These are phyloP conservation scores for Saguinus midas DNA, from an alignment of 2,113 vertebrate species.

Conservation along the genomic window DNA sequence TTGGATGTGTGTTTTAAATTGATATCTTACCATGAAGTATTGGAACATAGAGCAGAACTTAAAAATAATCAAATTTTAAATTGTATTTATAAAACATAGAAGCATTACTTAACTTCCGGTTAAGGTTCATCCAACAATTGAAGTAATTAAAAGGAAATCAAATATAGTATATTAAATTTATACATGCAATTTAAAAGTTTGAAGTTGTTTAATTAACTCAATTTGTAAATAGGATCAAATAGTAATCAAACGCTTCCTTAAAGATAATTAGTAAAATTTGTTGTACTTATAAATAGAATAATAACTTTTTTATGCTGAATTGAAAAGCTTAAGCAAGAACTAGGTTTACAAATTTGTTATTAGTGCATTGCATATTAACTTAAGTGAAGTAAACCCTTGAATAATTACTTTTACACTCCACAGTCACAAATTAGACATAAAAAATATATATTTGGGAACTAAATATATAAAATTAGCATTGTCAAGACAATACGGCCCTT, in stretches of 20 bases:
- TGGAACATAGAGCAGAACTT: not conserved
- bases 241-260: conserved; percentile 62
- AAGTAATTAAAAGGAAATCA: conserved; percentile 60
- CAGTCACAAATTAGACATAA: not conserved
- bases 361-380: conserved; percentile 34
- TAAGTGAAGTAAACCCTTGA: not conserved
- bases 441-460: not conserved
- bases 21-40: not conserved
- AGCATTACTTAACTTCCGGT: conserved; percentile 38
- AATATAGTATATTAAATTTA: conserved; percentile 52
- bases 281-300: conserved; percentile 56
- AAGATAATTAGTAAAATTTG: conserved; percentile 65
- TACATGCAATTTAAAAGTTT: conserved; percentile 59
- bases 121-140: conserved; percentile 48
- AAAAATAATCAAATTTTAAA: not conserved
- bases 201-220: conserved; percentile 65
- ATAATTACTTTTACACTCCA: not conserved
- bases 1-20: not conserved
- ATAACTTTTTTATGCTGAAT: conserved; percentile 42
- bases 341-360: conserved; percentile 23
- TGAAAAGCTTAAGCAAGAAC: conserved; percentile 32
- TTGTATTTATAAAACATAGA: conserved; percentile 18
- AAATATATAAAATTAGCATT: not conserved
- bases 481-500: not conserved
- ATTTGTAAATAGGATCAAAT: conserved; percentile 58